These are phyloP conservation scores for Drosophila demipolita DNA, from an alignment of 2,888 invertebrate species.

Conservation along the genomic window DNA sequence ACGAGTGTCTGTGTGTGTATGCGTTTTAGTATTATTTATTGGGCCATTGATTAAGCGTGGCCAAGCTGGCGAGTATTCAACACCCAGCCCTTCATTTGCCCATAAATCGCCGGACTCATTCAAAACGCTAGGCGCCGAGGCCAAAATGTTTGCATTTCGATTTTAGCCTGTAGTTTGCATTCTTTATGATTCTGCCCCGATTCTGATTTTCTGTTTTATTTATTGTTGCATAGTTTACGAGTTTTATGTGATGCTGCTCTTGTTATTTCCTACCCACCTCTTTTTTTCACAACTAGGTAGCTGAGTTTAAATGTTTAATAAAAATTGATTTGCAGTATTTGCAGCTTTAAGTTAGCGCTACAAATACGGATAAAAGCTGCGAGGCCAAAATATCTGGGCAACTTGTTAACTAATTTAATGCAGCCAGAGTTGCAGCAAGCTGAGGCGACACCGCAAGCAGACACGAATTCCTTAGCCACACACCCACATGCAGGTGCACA, in stretches of 20 bases:
- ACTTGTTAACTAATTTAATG: slow-evolving; percentile 73
- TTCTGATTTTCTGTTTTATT: slow-evolving; percentile 2
- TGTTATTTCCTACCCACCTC: slow-evolving; percentile 12
- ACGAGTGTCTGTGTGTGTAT: slow-evolving; percentile 17
- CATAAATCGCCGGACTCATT: slow-evolving; percentile 43
- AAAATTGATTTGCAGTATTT: slow-evolving; percentile 61
- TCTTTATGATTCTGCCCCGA: slow-evolving; percentile 49
- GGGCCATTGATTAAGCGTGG: slow-evolving; percentile 75
- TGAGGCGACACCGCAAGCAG: slow-evolving; percentile 52
- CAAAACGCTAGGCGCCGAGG: slow-evolving; percentile 40
- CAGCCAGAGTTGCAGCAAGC: slow-evolving; percentile 13
- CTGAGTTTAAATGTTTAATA: slow-evolving; percentile 50
- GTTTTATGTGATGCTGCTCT: slow-evolving; percentile 2
- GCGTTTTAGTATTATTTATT: slow-evolving; percentile 49
- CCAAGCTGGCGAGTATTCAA: slow-evolving; percentile 41
- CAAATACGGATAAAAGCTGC: slow-evolving; percentile 20
- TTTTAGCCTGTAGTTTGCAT: slow-evolving; percentile 58
- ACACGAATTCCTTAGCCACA: slow-evolving; percentile 44
- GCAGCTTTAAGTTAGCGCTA: slow-evolving; percentile 64
- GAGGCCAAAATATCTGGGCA: slow-evolving; percentile 51
- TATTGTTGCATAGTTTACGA: slow-evolving; percentile 16
- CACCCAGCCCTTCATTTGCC: neutral
- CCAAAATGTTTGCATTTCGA: slow-evolving; percentile 52
- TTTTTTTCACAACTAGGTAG: slow-evolving; percentile 7
- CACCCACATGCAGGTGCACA: slow-evolving; percentile 35